Base-by-base conservation (phyloP, 1,140 invertebrate species). In the Reticulitermes speratus region DNA sequence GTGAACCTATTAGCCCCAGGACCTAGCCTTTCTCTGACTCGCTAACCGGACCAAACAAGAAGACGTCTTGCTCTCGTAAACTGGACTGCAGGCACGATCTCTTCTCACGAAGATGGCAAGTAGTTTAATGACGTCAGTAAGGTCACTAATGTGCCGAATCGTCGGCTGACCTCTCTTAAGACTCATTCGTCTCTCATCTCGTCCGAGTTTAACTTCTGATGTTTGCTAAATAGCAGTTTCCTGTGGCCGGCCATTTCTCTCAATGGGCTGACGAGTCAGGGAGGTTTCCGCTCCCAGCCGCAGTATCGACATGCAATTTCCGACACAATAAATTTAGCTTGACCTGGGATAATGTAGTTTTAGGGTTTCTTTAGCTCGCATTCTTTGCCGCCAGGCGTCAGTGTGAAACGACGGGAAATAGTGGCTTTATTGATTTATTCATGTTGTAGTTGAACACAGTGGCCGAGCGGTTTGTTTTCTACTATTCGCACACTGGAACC, bases 91-190 rank as follows among this genome's bases (percentile, higher is more conserved):
- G 65, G 30, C 59, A 65, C 19, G 59, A 23, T 65, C 59, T 65
- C 59, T 65, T 65, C 59, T 65, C 59, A 65, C 65, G 65, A 25
- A 75, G 65, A 30, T 75, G n/a, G 65, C 65, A 75, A 75, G 65
- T 75, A 75, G 65, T 75, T 75, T 75, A 75, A 30, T 75, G 65
- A 75, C 65, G 65, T 75, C 65, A 75, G 25, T 75, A 25, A 75
- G 65, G 65, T 75, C 65, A 75, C 65, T 75, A 75, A 65, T 75
- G n/a, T 75, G 65, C 65, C 65, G 65, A 75, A 75, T 75, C 65
- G 65, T 75, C 65, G n/a, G n/a, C 65, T 75, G 65, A 75, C 65
- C 65, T 75, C 65, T 55, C 16, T 48, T 55, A 55, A 55, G 19
- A 55, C 52, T 55, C 19, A 21, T 16, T 21, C 52, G 7, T 55